Conservation (phyloP, 2,797 vertebrate genomes). For the Mormyrops attenuatus region DNA sequence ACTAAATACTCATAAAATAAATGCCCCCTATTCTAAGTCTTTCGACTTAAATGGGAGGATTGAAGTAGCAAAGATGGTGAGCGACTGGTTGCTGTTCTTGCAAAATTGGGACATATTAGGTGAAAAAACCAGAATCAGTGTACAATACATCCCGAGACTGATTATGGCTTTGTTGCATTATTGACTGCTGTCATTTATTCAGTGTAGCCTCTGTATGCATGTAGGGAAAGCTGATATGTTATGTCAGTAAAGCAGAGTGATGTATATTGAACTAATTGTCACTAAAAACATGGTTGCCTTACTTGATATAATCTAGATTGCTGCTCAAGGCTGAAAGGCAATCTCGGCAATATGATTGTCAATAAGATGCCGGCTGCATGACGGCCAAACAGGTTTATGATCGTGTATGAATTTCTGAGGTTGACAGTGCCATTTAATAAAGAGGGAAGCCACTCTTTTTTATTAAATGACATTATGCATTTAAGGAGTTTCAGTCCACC, state of each 20-base stretch:
- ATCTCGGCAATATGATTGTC: conserved; percentile 24
- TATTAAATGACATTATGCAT: conserved; percentile 22
- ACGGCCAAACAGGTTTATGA: conserved; percentile 18
- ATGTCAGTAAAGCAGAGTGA: background rate
- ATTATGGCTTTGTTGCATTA: background rate
- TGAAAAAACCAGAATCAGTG: background rate
- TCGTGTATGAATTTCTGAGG: conserved; percentile 11
- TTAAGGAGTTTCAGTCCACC: background rate
- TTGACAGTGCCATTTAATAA: conserved; percentile 19
- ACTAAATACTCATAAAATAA: background rate
- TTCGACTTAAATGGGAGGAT: background rate
- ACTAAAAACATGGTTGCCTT: conserved; percentile 35
- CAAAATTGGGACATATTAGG: background rate
- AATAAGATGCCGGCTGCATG: background rate
- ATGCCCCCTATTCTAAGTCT: background rate
- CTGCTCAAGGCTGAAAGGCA: conserved; percentile 28
- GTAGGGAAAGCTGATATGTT: background rate
- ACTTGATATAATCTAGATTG: conserved; percentile 35
- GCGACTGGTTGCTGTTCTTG: background rate
- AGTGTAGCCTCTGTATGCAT: background rate
- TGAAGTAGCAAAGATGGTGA: background rate
- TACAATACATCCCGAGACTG: background rate
- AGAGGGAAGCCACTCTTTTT: conserved; percentile 17
- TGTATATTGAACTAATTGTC: conserved; percentile 18
- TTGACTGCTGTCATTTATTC: background rate